Evolutionary conservation across 2,797 vertebrate genomes (phyloP), one percentile per base, ranked within the genome.

Genomic region (Muscicapa striata): DNA sequence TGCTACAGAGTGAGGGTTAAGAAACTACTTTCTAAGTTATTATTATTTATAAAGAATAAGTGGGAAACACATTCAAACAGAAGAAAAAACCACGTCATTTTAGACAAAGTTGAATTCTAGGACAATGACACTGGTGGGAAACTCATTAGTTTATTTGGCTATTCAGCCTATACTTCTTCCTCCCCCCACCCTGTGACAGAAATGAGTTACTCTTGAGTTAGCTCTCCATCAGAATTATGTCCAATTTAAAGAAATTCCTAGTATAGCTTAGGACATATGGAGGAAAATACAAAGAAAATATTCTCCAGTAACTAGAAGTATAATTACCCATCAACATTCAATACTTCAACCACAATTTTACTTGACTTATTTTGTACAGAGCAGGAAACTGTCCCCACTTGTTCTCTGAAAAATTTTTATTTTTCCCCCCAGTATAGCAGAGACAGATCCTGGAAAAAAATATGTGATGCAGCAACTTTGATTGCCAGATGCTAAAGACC

Each of bases 271-370:
- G 32, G 68, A 51, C 6, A 79, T 30, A 64, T 11, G 18, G 34
- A 94, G 51, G 75, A 87, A 81, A 88, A 93, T 32, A 40, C 16
- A 79, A 84, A 84, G 15, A 87, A 94, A 89, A 75, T 68, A 66
- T 58, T 58, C 24, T 81, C 17, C 9, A 4, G 10, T 51, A 82
- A 13, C 41, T 34, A 77, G 43, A 76, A 75, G 24, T 69, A 78
- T 85, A 95, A 93, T n/a, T 67, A 55, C 10, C 1, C 2, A 74
- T 41, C 54, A 84, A n/a, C 21, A 41, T 55, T 51, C 34, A 66
- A n/a, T 90, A 72, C 11, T 58, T 92, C 54, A 68, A 58, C 21
- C 36, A 52, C 2, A 36, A 66, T 13, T 94, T 84, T 43, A 40
- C 36, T 88, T 62, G 32, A 82, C 17, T 79, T 75, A 21, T 24